Percentiles rank a stretch among this genome's conserved stretches.
phyloP scores from a whole-genome alignment of 2,797 vertebrate genomes.

The Coranthus polyacanthus region DNA sequence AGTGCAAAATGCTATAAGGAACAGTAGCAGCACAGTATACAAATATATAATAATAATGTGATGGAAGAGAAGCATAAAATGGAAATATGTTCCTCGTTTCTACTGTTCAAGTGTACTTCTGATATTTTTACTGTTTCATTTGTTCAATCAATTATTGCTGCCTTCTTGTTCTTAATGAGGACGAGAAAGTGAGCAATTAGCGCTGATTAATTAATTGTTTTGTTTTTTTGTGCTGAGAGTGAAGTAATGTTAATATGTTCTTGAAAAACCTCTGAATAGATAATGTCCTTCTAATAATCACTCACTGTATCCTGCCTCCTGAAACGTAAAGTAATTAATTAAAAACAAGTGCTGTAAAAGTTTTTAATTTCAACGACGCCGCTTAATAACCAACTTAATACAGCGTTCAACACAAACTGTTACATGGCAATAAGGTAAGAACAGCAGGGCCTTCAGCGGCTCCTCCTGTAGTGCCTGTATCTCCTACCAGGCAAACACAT shows the following conservation, averaged over 20 bases:
- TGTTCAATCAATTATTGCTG: constrained; percentile 10
- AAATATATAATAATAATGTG: no score
- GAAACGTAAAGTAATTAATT: constrained; percentile 8
- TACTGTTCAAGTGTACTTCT: constrained; percentile 4
- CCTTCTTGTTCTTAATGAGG: constrained; percentile 3
- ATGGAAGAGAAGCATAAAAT: no score
- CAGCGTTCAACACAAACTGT: constrained; percentile 33
- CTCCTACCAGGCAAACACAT: constrained; percentile 66
- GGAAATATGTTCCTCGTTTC: neutral
- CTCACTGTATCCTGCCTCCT: no score
- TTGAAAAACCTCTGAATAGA: neutral
- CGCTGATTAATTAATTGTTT: constrained; percentile 23
- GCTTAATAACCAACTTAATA: constrained; percentile 27
- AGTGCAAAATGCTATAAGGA: no score
- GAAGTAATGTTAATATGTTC: neutral
- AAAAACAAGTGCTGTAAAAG: constrained; percentile 30
- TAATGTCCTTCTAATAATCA: no score
- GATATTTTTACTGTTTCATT: constrained; percentile 3
- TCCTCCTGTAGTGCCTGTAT: constrained; percentile 35
- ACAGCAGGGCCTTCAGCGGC: constrained; percentile 44
- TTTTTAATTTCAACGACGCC: constrained; percentile 24
- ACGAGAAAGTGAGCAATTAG: constrained; percentile 1
- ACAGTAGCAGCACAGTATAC: no score
- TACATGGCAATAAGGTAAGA: constrained; percentile 55
- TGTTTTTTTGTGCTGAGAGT: constrained; percentile 10